Base-by-base conservation (phyloP, 2,888 invertebrate species). In the Tryphoninae sp. region DNA sequence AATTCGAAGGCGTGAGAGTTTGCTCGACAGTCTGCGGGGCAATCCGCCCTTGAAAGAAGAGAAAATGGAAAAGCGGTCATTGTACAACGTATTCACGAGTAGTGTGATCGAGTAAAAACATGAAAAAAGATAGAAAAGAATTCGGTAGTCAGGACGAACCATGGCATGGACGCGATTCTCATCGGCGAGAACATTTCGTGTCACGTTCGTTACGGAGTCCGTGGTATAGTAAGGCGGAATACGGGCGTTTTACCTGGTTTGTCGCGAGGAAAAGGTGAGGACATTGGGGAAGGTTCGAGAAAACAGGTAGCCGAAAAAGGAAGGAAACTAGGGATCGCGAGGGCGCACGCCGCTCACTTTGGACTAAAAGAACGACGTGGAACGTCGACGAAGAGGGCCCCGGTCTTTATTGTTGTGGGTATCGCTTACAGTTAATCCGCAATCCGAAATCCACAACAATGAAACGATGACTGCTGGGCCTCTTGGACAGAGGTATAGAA, bases 361-460 rank as follows among this genome's bases (percentile, higher is more conserved):
- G 45, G 16, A 26, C 58, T 9, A 45, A 33, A 45, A 62, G 40
- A 40, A 33, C 33, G 33, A 33, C 33, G 33, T 33, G 33, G 33
- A 33, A 33, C 33, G 7, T 33, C 33, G 22, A 9, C 19, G 16
- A 58, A 26, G 49, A 40, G 53, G 22, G 62, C 71, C 65, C 65
- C 19, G 64, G 58, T 19, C 80, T 73, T 82, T 85, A 81, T 86
- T 87, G 85, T 87, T 87, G 84, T 85, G 86, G 86, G 87, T 88
- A 88, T 88, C 88, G 88, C 86, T 88, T 88, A 88, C 88, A 88
- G 87, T 88, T 88, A 88, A 88, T 88, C 88, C 87, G 80, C 84
- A 85, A 87, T 86, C 81, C 85, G 83, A 81, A 87, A 86, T 81
- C 86, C 82, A 86, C 86, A 84, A 86, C 85, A 87, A 86, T 86